Evolutionary conservation across 2,113 vertebrate genomes (phyloP), one percentile per base, ranked within the genome.

Genomic region (Chiloscyllium plagiosum): DNA sequence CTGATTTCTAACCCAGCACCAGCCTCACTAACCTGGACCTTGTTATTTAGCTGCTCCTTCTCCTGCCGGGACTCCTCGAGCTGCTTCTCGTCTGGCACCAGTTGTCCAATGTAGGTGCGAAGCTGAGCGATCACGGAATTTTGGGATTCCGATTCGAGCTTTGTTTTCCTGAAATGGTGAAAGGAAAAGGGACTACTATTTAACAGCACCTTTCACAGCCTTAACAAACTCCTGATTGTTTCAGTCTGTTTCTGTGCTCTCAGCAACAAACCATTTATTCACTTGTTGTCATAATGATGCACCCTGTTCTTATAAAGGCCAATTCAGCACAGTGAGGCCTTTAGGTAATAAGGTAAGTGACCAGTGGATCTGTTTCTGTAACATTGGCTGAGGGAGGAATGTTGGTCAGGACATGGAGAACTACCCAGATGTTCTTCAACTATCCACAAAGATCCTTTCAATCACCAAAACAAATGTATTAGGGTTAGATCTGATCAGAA

Each of bases 41-140:
- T 72, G 66, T 22, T 29, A 69, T 22, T 70, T 12, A 98, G 96
- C 50, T 97, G 96, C 29, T 96, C 95, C 24, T 87, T 96, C 95
- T 98, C 97, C 0, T 33, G 95, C 13, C 96, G 96, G 96, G 97
- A 96, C 0, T 96, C 92, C 66, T 96, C 96, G 26, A 95, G 87
- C 10, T 50, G 93, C 29, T 22, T 90, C 56, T 97, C 96, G 0
- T 96, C 96, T 8, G 97, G 96, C 4, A 96, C 96, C 22, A 97
- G 97, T 4, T 97, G 97, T 17, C 97, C 97, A 0, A 98, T 96
- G 0, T 98, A 97, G 2, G 96, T 97, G 56, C 97, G 96, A 37
- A 98, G 96, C 90, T 96, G 97, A 89, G 96, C 96, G 47, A 97
- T 97, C 95, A 97, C 95, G 50, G 96, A 80, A 96, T 96, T 96